Conservation (phyloP, 1,140 invertebrate species). For the Diorhabda sublineata region DNA sequence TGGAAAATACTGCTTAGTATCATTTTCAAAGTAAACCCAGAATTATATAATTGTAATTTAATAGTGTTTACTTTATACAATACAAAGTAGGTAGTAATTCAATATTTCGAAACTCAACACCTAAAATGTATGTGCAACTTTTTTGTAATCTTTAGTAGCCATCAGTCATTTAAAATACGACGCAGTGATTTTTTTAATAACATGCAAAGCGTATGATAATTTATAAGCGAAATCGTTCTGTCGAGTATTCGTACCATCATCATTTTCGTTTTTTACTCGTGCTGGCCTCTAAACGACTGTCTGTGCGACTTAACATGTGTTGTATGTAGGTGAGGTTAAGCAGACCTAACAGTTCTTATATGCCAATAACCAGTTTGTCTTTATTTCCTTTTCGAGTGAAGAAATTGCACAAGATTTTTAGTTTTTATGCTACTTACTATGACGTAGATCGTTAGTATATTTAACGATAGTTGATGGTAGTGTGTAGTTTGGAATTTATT, state of each 20-base stretch:
- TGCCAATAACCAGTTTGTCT: not conserved
- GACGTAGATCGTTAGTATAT: not conserved
- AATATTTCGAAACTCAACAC: too few relatives aligned
- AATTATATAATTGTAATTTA: too few relatives aligned
- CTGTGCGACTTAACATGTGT: not conserved
- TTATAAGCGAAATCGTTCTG: not conserved
- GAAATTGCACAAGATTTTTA: slow-evolving; percentile 1
- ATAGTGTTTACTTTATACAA: too few relatives aligned
- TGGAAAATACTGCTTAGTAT: too few relatives aligned
- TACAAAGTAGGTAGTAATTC: too few relatives aligned
- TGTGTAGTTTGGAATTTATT: too few relatives aligned
- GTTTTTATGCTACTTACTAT: not conserved
- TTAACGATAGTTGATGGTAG: too few relatives aligned
- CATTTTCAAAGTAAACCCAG: too few relatives aligned
- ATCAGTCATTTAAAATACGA: not conserved
- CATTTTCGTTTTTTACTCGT: slow-evolving; percentile 2
- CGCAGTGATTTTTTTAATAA: not conserved
- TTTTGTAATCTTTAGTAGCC: not conserved
- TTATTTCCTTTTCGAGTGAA: not conserved
- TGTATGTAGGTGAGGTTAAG: not conserved
- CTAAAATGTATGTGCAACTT: not conserved
- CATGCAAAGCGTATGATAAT: not conserved
- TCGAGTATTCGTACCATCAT: not conserved
- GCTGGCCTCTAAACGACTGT: not conserved
- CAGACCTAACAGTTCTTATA: not conserved